Conservation (phyloP, 1,140 invertebrate species). For the Penaeus japonicus region DNA sequence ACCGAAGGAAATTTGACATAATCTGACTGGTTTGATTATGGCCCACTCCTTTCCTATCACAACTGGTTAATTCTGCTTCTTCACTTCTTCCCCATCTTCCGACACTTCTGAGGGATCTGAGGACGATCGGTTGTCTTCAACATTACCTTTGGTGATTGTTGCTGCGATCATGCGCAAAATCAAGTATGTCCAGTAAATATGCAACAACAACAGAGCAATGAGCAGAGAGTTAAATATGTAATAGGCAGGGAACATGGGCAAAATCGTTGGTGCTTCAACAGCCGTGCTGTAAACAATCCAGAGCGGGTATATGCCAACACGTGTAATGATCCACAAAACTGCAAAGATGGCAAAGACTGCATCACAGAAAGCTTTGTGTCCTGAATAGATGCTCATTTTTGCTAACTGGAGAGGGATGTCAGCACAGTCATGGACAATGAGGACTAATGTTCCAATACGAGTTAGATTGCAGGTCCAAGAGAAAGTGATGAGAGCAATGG, state of each 20-base stretch:
- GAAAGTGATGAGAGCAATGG: conserved; percentile 69
- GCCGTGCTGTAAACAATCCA: conserved; percentile 81
- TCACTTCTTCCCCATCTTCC: conserved; percentile 14
- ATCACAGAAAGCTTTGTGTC: conserved; percentile 87
- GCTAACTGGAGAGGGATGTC: conserved; percentile 95
- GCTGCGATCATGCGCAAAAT: conserved; percentile 71
- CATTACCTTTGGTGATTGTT: conserved; percentile 48
- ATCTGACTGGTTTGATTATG: neutral
- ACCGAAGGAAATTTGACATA: too few relatives aligned
- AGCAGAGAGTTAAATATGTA: conserved; percentile 94
- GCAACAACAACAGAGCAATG: conserved; percentile 81
- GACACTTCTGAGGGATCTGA: conserved; percentile 47
- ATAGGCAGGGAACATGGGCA: conserved; percentile 93
- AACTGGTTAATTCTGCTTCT: neutral
- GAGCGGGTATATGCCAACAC: conserved; percentile 86
- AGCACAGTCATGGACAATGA: conserved; percentile 92
- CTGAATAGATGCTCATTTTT: conserved; percentile 92
- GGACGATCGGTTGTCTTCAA: conserved; percentile 56
- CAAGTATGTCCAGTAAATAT: conserved; percentile 95
- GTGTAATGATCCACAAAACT: conserved; percentile 85
- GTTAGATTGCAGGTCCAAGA: conserved; percentile 95
- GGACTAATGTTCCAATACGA: conserved; percentile 88
- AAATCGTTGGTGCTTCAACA: conserved; percentile 82
- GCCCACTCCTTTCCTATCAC: neutral
- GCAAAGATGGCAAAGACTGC: conserved; percentile 87